These are phyloP conservation scores for Corythucha ciliata DNA, from an alignment of 2,888 invertebrate species.

Conservation along the genomic window DNA sequence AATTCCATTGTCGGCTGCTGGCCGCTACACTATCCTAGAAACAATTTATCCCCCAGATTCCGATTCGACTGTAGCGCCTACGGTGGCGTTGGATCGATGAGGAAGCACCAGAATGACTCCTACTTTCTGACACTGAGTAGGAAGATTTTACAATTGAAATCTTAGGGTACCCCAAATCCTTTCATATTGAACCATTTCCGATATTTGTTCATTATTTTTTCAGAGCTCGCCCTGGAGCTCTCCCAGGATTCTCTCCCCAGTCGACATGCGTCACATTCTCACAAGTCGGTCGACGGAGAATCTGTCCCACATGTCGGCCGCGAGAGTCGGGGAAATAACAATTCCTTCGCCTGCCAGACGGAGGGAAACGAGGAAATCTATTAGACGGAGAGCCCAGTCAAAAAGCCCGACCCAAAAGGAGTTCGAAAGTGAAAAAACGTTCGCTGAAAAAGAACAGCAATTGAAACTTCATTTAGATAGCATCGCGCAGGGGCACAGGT, in stretches of 20 bases:
- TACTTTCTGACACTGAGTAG: too few species aligned
- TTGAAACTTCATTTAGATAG: slow-evolving; percentile 27
- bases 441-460: slow-evolving; percentile 30
- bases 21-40: too few species aligned
- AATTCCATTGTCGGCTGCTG: too few species aligned
- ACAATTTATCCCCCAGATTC: too few species aligned
- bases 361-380: slow-evolving; percentile 40
- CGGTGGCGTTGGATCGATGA: too few species aligned
- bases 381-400: slow-evolving; percentile 33
- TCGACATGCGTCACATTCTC: slow-evolving; percentile 43
- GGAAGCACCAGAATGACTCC: too few species aligned
- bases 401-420: slow-evolving; percentile 25
- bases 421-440: slow-evolving; percentile 17
- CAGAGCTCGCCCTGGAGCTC: slow-evolving; percentile 46
- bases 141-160: too few species aligned
- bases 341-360: slow-evolving; percentile 41
- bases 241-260: slow-evolving; percentile 44
- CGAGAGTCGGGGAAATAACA: slow-evolving; percentile 31
- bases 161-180: too few species aligned
- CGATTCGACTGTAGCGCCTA: too few species aligned
- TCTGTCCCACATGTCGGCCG: slow-evolving; percentile 38
- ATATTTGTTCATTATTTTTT: slow-evolving; percentile 18
- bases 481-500: slow-evolving; percentile 26
- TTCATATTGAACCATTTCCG: neutral
- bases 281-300: slow-evolving; percentile 44